Evolutionary conservation across 2,113 vertebrate genomes (phyloP), one percentile per base, ranked within the genome.

Genomic region (Glaucidium brasilianum): DNA sequence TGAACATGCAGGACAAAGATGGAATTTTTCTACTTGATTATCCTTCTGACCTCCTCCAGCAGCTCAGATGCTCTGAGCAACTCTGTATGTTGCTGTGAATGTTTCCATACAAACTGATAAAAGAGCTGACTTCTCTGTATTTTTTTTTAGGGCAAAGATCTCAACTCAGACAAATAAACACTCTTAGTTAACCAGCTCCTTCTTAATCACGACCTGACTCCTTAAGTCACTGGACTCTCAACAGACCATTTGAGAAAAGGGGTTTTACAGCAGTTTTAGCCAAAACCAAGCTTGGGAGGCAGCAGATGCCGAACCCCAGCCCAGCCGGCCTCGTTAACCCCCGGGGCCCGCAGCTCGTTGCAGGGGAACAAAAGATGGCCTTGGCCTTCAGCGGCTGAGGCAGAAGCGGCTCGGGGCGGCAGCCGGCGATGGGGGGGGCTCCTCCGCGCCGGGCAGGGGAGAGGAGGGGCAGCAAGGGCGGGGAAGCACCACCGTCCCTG

Each of bases 291-390:
- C 22, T 4, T 0, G 12, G 16, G 20, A 37, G 23, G 47, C 35
- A 11, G 77, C 25, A 26, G 76, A 9, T 3, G 9, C 1, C 1
- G n/a, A 82, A 20, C 13, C 18, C 6, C 34, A 5, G 50, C 56
- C 49, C 62, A 22, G 30, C 8, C 13, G 12, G 11, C 16, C 29
- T 15, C 50, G 2, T 6, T 10, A 17, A 10, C 2, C 12, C 23
- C n/a, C 5, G 16, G 15, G 23, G n/a, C 32, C 22, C 5, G 10
- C 39, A 34, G 47, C 32, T 30, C 3, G 0, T 1, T 3, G 17
- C 15, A 1, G 27, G 20, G n/a, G 13, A 73, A 67, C 59, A 55
- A 55, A 60, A 43, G 45, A 13, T 3, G 39, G 11, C 58, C 77
- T 35, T 2, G 45, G 55, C 63, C 71, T 82, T 8, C 47, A 7